phyloP scores from a whole-genome alignment of 2,888 invertebrate genomes.

The Agrochola macilenta region DNA sequence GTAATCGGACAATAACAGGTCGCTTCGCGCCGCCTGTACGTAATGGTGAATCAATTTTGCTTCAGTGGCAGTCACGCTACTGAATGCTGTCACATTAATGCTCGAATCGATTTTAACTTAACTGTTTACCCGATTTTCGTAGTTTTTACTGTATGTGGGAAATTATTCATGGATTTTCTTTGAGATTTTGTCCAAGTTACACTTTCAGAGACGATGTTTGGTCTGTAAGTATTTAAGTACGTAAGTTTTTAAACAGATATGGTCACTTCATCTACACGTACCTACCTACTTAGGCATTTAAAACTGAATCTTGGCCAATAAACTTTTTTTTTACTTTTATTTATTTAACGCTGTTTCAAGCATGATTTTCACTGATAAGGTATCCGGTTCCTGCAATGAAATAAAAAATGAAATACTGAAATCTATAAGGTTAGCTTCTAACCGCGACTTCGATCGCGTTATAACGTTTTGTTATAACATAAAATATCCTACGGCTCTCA shows the following conservation, averaged over 20 bases:
- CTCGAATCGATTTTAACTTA: constrained; percentile 49
- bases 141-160: neutral
- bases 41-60: constrained; percentile 65
- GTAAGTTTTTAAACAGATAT: neutral
- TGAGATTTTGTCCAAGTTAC: neutral
- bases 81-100: constrained; percentile 41
- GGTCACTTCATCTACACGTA: no score
- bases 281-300: no score
- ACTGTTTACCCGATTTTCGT: constrained; percentile 42
- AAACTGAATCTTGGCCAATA: no score
- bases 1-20: constrained; percentile 45
- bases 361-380: no score
- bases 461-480: neutral
- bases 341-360: no score
- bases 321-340: no score
- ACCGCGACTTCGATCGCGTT: neutral
- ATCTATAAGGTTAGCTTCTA: neutral
- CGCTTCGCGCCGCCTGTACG: constrained; percentile 2
- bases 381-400: no score
- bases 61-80: constrained; percentile 61
- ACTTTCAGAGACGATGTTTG: neutral
- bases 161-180: neutral
- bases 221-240: neutral
- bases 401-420: no score
- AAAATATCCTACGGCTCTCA: neutral